phyloP scores from a whole-genome alignment of 37 sponge, comb jelly and placozoan genomes.

The Amphimedon queenslandica region DNA sequence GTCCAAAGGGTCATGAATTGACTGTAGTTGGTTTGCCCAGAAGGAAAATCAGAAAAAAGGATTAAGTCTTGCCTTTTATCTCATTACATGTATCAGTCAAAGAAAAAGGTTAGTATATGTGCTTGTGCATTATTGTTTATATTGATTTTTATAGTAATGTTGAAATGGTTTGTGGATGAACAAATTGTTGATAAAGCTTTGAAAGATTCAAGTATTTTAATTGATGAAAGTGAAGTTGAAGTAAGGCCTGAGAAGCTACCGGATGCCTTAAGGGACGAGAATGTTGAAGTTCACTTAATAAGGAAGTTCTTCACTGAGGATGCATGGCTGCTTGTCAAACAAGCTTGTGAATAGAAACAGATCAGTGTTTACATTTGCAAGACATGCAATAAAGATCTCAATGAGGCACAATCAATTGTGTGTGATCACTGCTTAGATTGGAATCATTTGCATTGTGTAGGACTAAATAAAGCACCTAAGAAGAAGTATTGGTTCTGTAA shows the following conservation, averaged over 20 bases:
- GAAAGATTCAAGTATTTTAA: background rate
- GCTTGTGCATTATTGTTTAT: background rate
- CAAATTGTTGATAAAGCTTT: background rate
- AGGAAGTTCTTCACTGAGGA: too few relatives aligned
- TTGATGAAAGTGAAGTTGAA: too few relatives aligned
- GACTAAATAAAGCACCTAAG: constrained; percentile 6
- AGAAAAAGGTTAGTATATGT: constrained; percentile 4
- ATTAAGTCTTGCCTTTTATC: background rate
- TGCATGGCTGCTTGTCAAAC: background rate
- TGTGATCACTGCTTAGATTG: constrained; percentile 13
- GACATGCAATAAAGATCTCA: constrained; percentile 5
- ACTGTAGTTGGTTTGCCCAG: too few relatives aligned
- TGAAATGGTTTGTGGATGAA: constrained; percentile 13
- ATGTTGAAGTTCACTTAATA: too few relatives aligned
- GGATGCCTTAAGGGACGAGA: too few relatives aligned
- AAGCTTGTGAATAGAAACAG: too few relatives aligned
- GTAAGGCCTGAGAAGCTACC: too few relatives aligned
- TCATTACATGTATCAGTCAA: constrained; percentile 1
- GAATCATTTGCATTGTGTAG: background rate
- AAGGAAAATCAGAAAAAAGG: too few relatives aligned
- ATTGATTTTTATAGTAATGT: background rate
- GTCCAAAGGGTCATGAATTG: too few relatives aligned
- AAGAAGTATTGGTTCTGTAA: too few relatives aligned
- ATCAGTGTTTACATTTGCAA: constrained; percentile 15
- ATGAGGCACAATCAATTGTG: constrained; percentile 3